Percentiles rank a stretch among this genome's conserved stretches.
phyloP scores from a whole-genome alignment of 2,797 vertebrate species.

The Danio jaintianensis region DNA sequence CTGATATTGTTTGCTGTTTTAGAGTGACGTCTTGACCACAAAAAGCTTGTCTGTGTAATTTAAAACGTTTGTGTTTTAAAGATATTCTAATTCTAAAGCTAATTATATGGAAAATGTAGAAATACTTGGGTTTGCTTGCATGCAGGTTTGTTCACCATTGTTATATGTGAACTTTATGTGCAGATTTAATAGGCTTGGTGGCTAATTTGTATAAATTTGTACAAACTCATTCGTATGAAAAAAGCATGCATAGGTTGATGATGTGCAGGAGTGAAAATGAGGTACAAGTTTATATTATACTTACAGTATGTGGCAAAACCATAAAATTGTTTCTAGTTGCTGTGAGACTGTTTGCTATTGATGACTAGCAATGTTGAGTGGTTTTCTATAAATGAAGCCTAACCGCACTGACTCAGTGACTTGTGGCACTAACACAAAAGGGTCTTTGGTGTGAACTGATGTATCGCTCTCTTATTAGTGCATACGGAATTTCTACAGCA shows the following conservation, averaged over 20 bases:
- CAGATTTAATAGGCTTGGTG: not conserved
- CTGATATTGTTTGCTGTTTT: slow-evolving; percentile 8
- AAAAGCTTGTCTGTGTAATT: not conserved
- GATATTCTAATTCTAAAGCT: not conserved
- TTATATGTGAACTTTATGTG: not conserved
- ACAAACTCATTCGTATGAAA: no score
- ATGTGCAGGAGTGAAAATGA: no score
- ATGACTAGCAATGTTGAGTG: not conserved
- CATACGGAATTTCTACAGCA: not conserved
- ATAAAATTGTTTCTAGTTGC: no score
- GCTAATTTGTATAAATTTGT: no score
- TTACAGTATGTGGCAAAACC: no score
- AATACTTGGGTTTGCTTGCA: not conserved
- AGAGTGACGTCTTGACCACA: not conserved
- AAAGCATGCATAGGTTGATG: no score
- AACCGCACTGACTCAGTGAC: not conserved
- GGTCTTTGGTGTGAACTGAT: not conserved
- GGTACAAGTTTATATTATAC: no score
- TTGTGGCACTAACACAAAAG: slow-evolving; percentile 18
- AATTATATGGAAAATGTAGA: not conserved
- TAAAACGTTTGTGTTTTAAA: not conserved
- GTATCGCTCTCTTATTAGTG: not conserved
- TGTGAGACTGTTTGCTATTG: not conserved
- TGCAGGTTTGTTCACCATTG: not conserved
- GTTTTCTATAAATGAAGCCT: slow-evolving; percentile 12